These are phyloP conservation scores for Telmatochromis bifrenatus DNA, from an alignment of 2,113 vertebrate species.

Conservation along the genomic window DNA sequence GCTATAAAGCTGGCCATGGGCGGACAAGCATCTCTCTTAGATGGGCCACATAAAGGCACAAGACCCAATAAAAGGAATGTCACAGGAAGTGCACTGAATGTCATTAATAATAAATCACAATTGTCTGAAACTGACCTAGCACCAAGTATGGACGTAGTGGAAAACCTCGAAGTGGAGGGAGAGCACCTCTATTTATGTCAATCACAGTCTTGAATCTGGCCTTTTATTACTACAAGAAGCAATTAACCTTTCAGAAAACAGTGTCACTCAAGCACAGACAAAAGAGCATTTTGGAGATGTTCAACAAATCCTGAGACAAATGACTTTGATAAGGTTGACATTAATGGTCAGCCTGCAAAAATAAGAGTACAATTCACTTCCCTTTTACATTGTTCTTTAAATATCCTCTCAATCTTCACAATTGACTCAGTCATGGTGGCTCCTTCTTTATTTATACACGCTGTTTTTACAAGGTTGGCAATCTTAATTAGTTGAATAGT, in stretches of 20 bases:
- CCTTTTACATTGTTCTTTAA: background rate
- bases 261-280: conserved; percentile 64
- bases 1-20: conserved; percentile 60
- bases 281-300: conserved; percentile 68
- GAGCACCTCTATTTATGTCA: conserved; percentile 68
- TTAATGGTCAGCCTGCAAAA: conserved; percentile 47
- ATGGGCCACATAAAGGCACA: conserved; percentile 67
- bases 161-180: conserved; percentile 41
- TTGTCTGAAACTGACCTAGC: conserved; percentile 66
- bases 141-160: conserved; percentile 48
- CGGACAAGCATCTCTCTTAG: conserved; percentile 56
- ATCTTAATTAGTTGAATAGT: background rate
- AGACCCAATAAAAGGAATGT: conserved; percentile 74
- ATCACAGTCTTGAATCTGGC: conserved; percentile 56
- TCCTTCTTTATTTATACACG: background rate
- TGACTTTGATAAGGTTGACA: conserved; percentile 60
- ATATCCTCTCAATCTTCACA: background rate
- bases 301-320: conserved; percentile 65
- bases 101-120: conserved; percentile 77
- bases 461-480: background rate
- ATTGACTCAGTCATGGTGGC: background rate
- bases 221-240: conserved; percentile 69
- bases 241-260: conserved; percentile 72
- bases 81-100: conserved; percentile 69
- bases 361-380: conserved; percentile 29